Evolutionary conservation across 2,888 invertebrate genomes (phyloP), one percentile per base, ranked within the genome.

Genomic region (Bimastos eiseni): DNA sequence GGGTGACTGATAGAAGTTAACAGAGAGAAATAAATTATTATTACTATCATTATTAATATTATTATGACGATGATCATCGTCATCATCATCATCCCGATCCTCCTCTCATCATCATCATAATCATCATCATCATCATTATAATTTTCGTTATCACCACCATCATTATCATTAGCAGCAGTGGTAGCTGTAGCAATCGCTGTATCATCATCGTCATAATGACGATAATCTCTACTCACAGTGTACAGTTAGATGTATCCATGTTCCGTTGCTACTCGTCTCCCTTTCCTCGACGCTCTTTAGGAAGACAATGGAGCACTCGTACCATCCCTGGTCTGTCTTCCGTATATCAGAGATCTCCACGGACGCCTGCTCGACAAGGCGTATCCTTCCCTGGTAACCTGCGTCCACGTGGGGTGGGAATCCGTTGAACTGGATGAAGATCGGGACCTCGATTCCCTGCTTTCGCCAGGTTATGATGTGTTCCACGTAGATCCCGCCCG

Each of bases 381-480:
- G 91, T 24, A 92, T 91, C 34, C 92, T 89, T 34, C 91, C 91
- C 90, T 91, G 91, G 91, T 90, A 93, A 13, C 90, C 83, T 93
- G 97, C 97, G 94, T 97, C 98, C 95, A 98, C 97, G 96, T 98
- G 98, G 93, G 98, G 98, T 93, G 98, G 98, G 96, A 98, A 98
- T 95, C 98, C 98, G 96, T 98, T 98, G 96, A 98, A 98, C 98
- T 98, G 98, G 96, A 98, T 98, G 96, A 98, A 98, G 96, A 98
- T 98, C 94, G 98, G 98, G 96, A 98, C 97, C 96, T 98, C 98
- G 96, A 98, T 97, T 95, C 98, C 98, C 97, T 98, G 98, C 97
- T 98, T 98, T 97, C 98, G 98, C 98, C 98, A 99, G 96, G 98
- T 98, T 96, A 98, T 97, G 96, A 98, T 98, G 96, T 98, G 98